Evolutionary conservation across 2,113 vertebrate genomes (phyloP).

Genomic region (Elaphurus davidianus): DNA sequence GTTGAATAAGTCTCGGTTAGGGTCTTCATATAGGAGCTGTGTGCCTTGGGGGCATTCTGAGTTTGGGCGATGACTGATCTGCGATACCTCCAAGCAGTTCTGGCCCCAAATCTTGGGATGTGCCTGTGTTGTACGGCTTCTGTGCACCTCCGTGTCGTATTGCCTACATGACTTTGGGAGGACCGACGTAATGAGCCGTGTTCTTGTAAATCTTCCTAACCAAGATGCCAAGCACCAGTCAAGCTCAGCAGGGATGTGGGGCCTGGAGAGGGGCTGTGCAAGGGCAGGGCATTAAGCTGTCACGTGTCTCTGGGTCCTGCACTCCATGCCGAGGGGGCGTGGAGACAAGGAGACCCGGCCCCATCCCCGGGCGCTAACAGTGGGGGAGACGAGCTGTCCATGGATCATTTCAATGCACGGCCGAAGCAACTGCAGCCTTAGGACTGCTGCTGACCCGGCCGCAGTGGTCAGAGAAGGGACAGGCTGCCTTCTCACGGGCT

Average conservation of each 20-base stretch:
- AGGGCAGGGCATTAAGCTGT: not conserved
- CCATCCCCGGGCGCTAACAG: no score
- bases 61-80: not conserved
- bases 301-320: not conserved
- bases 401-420: not conserved
- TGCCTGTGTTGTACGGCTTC: not conserved
- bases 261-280: not conserved
- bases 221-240: not conserved
- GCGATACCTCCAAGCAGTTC: not conserved
- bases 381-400: not conserved
- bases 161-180: not conserved
- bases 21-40: not conserved
- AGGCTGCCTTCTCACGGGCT: not conserved
- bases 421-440: not conserved
- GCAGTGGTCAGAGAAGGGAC: not conserved
- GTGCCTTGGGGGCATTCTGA: not conserved
- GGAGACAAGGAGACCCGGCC: not conserved
- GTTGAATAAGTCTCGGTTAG: not conserved
- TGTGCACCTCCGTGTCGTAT: not conserved
- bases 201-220: not conserved
- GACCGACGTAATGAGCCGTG: not conserved
- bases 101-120: not conserved
- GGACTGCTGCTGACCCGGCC: not conserved
- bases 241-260: not conserved
- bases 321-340: not conserved